Conservation (phyloP, 2,797 vertebrate genomes). For the Ambastaia sidthimunki region DNA sequence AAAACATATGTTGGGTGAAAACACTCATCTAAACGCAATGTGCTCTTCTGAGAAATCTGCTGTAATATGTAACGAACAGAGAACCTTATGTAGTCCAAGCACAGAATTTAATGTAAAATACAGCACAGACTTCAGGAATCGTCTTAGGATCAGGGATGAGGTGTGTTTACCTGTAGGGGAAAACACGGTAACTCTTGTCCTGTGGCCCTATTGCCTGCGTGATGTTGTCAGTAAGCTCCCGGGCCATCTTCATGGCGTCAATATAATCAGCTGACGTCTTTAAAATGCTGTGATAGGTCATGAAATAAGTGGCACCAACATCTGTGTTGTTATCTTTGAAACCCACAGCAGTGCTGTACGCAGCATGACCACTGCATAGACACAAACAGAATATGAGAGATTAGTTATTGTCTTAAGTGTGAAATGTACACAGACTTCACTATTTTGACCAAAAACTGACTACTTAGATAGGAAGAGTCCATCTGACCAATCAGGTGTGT, state of each 20-base stretch:
- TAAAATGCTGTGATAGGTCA: constrained; percentile 94
- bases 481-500: too few species aligned
- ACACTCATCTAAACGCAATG: too few species aligned
- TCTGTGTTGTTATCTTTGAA: constrained; percentile 74
- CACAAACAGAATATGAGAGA: neutral
- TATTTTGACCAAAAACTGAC: too few species aligned
- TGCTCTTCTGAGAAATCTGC: too few species aligned
- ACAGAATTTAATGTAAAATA: neutral
- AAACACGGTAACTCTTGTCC: constrained; percentile 78
- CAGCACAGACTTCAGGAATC: neutral
- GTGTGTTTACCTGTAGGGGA: constrained; percentile 89
- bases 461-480: too few species aligned
- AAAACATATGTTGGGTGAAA: constrained; percentile 18
- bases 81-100: neutral
- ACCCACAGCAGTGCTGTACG: constrained; percentile 86
- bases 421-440: too few species aligned
- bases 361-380: constrained; percentile 87
- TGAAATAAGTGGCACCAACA: constrained; percentile 92
- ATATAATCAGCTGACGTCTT: constrained; percentile 90
- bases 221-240: constrained; percentile 85
- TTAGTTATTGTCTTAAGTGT: too few species aligned
- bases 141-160: neutral
- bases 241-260: constrained; percentile 87
- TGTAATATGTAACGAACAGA: neutral
- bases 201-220: constrained; percentile 76